Evolutionary conservation across 2,888 invertebrate genomes (phyloP), one percentile per base, ranked within the genome.

Genomic region (Drosophila prostipennis): DNA sequence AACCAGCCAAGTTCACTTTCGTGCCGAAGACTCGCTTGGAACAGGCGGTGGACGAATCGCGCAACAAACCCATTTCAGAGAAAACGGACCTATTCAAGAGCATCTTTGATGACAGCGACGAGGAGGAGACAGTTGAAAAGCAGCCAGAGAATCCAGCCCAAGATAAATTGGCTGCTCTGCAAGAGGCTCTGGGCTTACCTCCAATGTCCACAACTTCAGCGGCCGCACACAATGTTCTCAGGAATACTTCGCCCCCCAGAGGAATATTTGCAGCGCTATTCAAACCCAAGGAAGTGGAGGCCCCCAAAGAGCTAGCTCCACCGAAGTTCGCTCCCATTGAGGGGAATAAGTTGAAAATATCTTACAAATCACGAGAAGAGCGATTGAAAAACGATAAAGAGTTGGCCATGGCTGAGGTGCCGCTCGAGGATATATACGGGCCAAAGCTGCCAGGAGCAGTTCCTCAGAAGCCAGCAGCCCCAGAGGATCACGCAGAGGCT

Each of bases 1-100:
- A 59, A 10, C 34, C 53, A 8, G 11, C 46, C 8, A 76, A 74
- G 40, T 34, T 70, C 1, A 60, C 59, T 14, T 90, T 83, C 57
- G 80, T 87, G 19, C 87, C 90, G 0, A 91, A 87, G 75, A 90
- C 89, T 1, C 89, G 90, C 3, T 64, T 92, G 43, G 92, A 92
- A 65, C 76, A 87, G 10, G 85, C 89, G 56, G 88, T 91, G 3
- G 83, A 88, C 51, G 89, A 89, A 10, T 77, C 83, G 19, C 84
- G 87, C 13, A 71, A 90, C 49, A 90, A 90, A 60, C 92, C 93
- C 45, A 92, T 93, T 19, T 93, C 93, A 19, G 93, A 95, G 51
- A 95, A 95, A 79, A 93, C 94, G 68, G 98, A 98, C 91, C 92
- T 98, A 4, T 98, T 97, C 89, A 97, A 96, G 91, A 96, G 97